Conservation (phyloP, 1,140 invertebrate species). For the Arctopsyche grandis region DNA sequence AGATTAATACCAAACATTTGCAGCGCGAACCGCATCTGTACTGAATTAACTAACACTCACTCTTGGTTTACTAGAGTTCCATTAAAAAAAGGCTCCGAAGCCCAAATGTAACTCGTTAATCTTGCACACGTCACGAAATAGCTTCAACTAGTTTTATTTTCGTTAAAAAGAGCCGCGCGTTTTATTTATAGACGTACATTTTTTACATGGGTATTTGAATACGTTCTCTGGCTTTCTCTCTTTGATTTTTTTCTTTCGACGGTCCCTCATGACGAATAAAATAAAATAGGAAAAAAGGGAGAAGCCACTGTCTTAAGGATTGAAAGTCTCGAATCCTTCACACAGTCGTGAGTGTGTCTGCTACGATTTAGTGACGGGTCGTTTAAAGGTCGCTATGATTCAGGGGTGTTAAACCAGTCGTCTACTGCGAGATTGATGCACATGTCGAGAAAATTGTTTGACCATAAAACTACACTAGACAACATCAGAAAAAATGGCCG, state of each 20-base stretch:
- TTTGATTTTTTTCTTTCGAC: too few relatives aligned
- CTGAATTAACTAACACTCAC: constrained; percentile 19
- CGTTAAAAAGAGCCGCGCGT: neutral
- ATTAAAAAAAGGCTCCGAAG: neutral
- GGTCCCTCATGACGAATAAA: too few relatives aligned
- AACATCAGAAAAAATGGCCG: too few relatives aligned
- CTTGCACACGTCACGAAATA: constrained; percentile 8
- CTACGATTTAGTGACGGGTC: constrained; percentile 5
- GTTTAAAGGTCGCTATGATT: neutral
- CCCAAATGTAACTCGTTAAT: constrained; percentile 6
- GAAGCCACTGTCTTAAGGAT: neutral
- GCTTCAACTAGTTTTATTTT: neutral
- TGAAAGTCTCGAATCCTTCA: neutral
- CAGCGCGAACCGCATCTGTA: constrained; percentile 26
- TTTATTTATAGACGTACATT: too few relatives aligned
- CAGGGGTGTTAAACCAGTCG: constrained; percentile 8
- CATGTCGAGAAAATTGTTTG: neutral
- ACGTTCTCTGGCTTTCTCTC: too few relatives aligned
- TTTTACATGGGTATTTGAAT: too few relatives aligned
- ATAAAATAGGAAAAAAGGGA: too few relatives aligned
- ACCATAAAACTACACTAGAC: neutral
- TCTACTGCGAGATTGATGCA: neutral
- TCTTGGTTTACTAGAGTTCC: constrained; percentile 1
- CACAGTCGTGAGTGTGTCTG: neutral
- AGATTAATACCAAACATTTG: constrained; percentile 27